Percentiles rank a stretch among this genome's conserved stretches.
Conservation (phyloP, 2,113 vertebrate species). For the Clarias magur region DNA sequence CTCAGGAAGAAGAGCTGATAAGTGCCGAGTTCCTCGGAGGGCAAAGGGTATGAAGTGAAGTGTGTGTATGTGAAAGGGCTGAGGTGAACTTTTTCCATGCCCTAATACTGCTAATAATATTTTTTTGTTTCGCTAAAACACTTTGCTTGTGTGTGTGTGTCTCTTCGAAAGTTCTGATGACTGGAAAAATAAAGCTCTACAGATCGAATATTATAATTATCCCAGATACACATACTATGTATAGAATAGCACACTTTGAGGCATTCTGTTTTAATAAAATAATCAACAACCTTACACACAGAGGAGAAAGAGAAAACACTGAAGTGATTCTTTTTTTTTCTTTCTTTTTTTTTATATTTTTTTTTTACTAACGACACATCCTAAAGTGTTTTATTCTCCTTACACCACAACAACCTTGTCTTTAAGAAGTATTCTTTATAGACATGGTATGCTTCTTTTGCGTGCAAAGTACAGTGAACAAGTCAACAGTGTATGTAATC, state of each 20-base stretch:
- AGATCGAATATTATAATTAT: background rate
- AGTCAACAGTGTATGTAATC: background rate
- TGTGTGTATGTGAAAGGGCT: background rate
- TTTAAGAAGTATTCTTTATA: no score
- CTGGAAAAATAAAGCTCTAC: background rate
- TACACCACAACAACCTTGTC: background rate
- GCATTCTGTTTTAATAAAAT: background rate
- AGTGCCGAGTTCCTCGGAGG: constrained; percentile 36
- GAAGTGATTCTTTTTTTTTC: background rate
- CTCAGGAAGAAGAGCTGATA: constrained; percentile 47
- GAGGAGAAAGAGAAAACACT: background rate
- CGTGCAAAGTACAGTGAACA: background rate
- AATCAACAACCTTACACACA: background rate
- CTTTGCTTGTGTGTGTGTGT: background rate
- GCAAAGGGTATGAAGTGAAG: constrained; percentile 2
- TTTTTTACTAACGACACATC: background rate
- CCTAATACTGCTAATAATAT: background rate
- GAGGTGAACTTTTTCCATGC: background rate
- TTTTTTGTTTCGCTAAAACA: background rate
- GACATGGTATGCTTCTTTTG: background rate
- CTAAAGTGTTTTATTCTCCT: background rate
- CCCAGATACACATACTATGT: background rate
- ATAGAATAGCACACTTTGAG: background rate
- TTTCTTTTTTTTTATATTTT: no score
- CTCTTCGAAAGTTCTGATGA: background rate